Conservation (phyloP, 2,888 invertebrate species). For the Lasioglossum figueresi region DNA sequence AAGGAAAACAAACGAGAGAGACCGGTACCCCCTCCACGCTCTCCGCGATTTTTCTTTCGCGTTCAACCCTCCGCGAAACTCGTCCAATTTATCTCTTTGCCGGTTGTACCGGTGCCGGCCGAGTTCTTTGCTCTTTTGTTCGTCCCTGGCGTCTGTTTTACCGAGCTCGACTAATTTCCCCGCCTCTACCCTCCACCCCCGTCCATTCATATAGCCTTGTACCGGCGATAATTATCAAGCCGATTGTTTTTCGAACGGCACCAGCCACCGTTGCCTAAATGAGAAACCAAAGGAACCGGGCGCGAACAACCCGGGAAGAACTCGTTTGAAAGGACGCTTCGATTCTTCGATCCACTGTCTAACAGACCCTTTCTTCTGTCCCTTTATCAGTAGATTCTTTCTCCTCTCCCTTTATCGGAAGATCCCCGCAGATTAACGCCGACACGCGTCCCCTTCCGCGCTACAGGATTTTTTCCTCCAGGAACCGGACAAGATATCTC, state of each 20-base stretch:
- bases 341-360: constrained; percentile 6
- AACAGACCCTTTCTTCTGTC: neutral
- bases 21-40: neutral
- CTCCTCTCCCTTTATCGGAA: constrained; percentile 14
- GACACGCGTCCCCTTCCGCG: neutral
- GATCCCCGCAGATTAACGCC: constrained; percentile 16
- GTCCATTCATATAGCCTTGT: neutral
- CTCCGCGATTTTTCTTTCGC: constrained; percentile 27
- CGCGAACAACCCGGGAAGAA: neutral
- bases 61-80: constrained; percentile 47
- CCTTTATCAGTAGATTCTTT: neutral
- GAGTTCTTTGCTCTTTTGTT: constrained; percentile 61
- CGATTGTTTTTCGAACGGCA: constrained; percentile 7
- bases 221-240: constrained; percentile 12
- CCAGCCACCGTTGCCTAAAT: constrained; percentile 4
- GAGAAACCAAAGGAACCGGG: neutral
- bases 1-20: constrained; percentile 18
- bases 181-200: neutral
- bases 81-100: constrained; percentile 71
- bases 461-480: neutral
- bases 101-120: constrained; percentile 63
- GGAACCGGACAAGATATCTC: neutral
- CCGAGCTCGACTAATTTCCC: constrained; percentile 9
- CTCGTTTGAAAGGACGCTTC: neutral
- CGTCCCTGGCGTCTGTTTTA: constrained; percentile 20